Conservation (phyloP, 2,113 vertebrate species). For the Rhagologus leucostigma region DNA sequence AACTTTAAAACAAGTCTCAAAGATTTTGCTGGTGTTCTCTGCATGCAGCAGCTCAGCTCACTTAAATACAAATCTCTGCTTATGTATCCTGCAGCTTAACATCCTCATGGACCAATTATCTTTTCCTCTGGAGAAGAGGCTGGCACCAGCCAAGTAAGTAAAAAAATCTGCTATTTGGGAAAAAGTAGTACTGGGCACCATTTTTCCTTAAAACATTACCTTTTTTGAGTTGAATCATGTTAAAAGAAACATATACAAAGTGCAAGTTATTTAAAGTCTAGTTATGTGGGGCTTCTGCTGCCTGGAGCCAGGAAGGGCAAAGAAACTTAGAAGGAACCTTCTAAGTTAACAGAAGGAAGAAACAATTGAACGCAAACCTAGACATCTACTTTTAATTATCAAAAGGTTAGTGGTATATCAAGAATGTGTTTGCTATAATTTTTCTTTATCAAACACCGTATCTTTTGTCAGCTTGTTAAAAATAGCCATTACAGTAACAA, state of each 20-base stretch:
- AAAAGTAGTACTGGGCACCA: background rate
- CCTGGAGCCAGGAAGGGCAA: conserved; percentile 37
- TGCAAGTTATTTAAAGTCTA: conserved; percentile 65
- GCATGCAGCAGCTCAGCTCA: background rate
- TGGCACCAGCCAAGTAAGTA: background rate
- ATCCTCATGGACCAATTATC: background rate
- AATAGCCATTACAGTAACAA: conserved; percentile 66
- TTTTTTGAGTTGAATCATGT: background rate
- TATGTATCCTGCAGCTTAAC: background rate
- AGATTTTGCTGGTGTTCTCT: background rate
- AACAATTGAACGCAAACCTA: conserved; percentile 24
- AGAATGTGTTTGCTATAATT: background rate
- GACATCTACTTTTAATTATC: conserved; percentile 29
- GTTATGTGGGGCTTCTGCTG: conserved; percentile 58
- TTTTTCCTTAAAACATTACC: conserved; percentile 9
- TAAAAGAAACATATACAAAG: conserved; percentile 67
- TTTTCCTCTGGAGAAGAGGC: background rate
- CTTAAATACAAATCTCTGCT: background rate
- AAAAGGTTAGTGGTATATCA: conserved; percentile 37
- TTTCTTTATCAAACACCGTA: background rate
- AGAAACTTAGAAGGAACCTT: background rate
- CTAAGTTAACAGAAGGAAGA: conserved; percentile 4
- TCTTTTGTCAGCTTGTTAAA: conserved; percentile 28
- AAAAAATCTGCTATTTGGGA: background rate
- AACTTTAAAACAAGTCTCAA: background rate